phyloP scores from a whole-genome alignment of 1,140 invertebrate species.

The Diuraphis noxia region DNA sequence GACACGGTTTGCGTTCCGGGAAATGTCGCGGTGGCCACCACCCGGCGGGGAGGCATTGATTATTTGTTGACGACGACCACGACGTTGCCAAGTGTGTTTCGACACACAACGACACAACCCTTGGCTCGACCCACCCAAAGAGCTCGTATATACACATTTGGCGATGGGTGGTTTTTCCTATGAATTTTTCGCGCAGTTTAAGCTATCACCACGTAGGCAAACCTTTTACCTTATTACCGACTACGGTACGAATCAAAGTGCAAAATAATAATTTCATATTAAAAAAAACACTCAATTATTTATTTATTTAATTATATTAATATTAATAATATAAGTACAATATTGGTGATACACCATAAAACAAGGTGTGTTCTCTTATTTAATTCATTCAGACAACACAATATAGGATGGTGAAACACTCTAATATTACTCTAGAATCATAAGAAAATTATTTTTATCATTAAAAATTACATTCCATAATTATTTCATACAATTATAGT shows the following conservation, averaged over 20 bases:
- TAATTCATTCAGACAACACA: constrained; percentile 23
- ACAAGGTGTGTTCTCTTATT: constrained; percentile 29
- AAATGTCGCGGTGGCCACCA: neutral
- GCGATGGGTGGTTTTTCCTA: neutral
- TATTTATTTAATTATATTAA: constrained; percentile 45
- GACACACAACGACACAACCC: neutral
- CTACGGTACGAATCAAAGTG: neutral
- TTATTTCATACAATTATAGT: constrained; percentile 35
- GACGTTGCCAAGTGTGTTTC: constrained; percentile 32
- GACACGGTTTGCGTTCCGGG: neutral
- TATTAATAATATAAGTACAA: constrained; percentile 53
- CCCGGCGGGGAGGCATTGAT: neutral
- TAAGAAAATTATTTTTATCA: constrained; percentile 21
- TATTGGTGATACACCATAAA: constrained; percentile 54
- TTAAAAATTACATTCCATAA: constrained; percentile 29
- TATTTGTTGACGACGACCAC: neutral
- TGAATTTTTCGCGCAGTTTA: neutral
- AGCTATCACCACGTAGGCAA: too few relatives aligned
- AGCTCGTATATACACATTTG: neutral
- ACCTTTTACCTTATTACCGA: neutral
- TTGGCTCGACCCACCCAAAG: neutral
- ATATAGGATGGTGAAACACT: constrained; percentile 47
- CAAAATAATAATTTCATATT: neutral
- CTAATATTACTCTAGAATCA: constrained; percentile 41
- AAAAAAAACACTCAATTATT: constrained; percentile 13